Percentiles rank a stretch among this genome's conserved stretches.
Evolutionary conservation across 2,888 invertebrate genomes (phyloP).

Genomic region (Daptonema setosum): DNA sequence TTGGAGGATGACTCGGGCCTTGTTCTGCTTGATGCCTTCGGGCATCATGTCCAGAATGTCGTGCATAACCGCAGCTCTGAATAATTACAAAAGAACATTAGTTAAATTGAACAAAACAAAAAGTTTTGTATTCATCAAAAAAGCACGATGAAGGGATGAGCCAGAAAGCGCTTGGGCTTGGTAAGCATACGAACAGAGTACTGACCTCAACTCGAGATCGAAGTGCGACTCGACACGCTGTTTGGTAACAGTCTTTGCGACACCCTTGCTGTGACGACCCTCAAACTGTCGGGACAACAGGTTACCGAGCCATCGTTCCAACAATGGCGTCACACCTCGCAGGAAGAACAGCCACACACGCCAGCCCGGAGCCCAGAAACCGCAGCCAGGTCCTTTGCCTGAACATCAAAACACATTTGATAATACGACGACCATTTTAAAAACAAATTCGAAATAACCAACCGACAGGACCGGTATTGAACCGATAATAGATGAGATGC

Average conservation of each 20-base stretch:
- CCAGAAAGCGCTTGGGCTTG: no score
- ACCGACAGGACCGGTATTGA: conserved; percentile 26
- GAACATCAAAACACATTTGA: conserved; percentile 1
- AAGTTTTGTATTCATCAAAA: no score
- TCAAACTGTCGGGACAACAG: conserved; percentile 92
- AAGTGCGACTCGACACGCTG: conserved; percentile 98
- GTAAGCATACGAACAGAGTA: no score
- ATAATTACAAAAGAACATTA: no score
- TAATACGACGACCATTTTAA: background rate
- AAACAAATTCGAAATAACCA: background rate
- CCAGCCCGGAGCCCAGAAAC: conserved; percentile 86
- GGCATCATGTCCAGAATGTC: conserved; percentile 99
- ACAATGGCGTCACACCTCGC: conserved; percentile 86
- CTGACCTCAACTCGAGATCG: conserved; percentile 69
- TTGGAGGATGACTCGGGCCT: conserved; percentile 90
- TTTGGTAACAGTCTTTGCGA: conserved; percentile 97
- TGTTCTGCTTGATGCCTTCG: conserved; percentile 98
- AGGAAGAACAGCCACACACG: conserved; percentile 98
- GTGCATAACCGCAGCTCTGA: conserved; percentile 39
- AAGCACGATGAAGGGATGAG: no score
- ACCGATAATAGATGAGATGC: conserved; percentile 88
- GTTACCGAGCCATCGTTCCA: conserved; percentile 98
- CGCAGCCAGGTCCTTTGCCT: conserved; percentile 26
- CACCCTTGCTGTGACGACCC: conserved; percentile 89
- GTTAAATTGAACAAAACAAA: no score